phyloP scores from a whole-genome alignment of 2,888 invertebrate genomes.

The Agrypnus murinus region DNA sequence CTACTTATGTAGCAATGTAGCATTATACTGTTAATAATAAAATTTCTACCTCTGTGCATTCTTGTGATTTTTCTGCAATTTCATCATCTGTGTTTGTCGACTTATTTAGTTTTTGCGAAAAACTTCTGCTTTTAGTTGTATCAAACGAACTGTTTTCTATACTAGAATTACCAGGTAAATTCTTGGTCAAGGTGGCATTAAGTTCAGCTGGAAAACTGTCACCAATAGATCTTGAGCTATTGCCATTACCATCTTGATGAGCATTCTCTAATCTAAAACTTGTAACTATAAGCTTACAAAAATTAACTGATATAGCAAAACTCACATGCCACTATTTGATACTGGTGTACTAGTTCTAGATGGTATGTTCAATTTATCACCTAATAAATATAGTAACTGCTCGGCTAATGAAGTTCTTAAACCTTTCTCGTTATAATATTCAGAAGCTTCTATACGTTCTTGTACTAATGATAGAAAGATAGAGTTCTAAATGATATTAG shows the following conservation, averaged over 20 bases:
- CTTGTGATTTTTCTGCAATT: conserved; percentile 27
- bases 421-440: conserved; percentile 62
- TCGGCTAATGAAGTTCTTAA: conserved; percentile 59
- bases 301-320: background rate
- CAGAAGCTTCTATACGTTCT: conserved; percentile 65
- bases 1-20: too few species aligned
- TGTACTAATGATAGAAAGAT: conserved; percentile 63
- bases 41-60: conserved; percentile 37
- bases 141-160: conserved; percentile 11
- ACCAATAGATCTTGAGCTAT: background rate
- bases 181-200: conserved; percentile 56
- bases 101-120: conserved; percentile 9
- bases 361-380: conserved; percentile 40
- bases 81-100: conserved; percentile 29
- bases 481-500: conserved; percentile 9
- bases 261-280: background rate
- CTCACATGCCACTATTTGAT: conserved; percentile 10
- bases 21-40: too few species aligned
- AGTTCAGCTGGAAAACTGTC: conserved; percentile 40
- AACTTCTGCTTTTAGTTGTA: conserved; percentile 2
- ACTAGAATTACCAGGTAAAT: conserved; percentile 55
- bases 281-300: background rate
- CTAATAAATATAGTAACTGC: conserved; percentile 65
- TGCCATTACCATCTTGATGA: background rate
- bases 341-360: conserved; percentile 40